These are phyloP conservation scores for Acromyrmex charruanus DNA, from an alignment of 1,140 invertebrate species.

Conservation along the genomic window DNA sequence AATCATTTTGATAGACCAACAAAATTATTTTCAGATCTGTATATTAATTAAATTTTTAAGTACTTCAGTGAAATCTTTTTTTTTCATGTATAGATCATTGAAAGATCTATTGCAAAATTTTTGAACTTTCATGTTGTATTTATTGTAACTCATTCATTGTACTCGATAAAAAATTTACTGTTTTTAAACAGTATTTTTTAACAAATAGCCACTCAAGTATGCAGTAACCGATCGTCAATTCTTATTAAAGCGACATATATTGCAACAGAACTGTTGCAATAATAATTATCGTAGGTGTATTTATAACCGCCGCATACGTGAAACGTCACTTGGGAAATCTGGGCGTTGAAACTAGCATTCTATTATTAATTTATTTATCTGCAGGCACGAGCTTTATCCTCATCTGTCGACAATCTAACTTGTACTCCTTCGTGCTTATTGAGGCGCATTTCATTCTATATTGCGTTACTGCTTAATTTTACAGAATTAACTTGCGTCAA, in stretches of 20 bases:
- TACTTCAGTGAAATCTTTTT: no score
- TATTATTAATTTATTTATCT: conserved; percentile 76
- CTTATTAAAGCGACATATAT: conserved; percentile 56
- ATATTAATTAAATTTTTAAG: no score
- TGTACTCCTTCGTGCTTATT: neutral
- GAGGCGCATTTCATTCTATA: conserved; percentile 3
- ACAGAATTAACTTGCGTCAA: neutral
- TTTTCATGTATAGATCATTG: neutral
- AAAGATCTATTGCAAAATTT: conserved; percentile 35
- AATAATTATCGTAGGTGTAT: conserved; percentile 77
- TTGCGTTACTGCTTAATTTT: neutral
- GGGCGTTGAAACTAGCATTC: conserved; percentile 37
- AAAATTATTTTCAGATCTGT: no score
- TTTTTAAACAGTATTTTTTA: neutral
- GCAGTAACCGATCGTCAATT: conserved; percentile 23
- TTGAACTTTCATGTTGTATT: neutral
- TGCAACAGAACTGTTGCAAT: conserved; percentile 57
- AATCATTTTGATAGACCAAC: no score
- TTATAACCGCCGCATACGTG: conserved; percentile 70
- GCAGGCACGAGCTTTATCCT: conserved; percentile 7
- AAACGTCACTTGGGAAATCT: conserved; percentile 79
- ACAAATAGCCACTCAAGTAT: neutral
- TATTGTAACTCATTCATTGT: neutral
- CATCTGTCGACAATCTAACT: conserved; percentile 31
- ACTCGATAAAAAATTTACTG: neutral